phyloP scores from a whole-genome alignment of 2,797 vertebrate genomes.

The Cichlasoma orientale region DNA sequence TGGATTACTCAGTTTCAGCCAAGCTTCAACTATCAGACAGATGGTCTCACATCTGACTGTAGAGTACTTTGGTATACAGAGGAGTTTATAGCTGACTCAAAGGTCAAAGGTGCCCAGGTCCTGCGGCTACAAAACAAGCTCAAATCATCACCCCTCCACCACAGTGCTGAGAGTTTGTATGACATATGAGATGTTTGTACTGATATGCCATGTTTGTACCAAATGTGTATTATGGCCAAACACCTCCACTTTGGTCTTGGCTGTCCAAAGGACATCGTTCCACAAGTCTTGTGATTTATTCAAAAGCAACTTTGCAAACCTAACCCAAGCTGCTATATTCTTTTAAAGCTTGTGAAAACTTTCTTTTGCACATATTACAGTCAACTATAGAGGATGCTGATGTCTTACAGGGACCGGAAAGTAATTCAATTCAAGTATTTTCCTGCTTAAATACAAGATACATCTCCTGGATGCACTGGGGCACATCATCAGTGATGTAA shows the following conservation, averaged over 20 bases:
- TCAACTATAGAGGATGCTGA: no score
- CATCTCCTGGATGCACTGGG: neutral
- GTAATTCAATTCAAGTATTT: no score
- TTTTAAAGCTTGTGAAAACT: no score
- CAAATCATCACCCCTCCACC: neutral
- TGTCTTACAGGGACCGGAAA: no score
- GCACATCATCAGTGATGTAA: neutral
- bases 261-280: no score
- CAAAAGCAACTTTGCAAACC: neutral
- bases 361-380: no score
- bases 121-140: neutral
- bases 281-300: neutral
- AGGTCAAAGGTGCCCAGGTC: neutral
- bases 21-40: neutral
- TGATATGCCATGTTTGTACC: neutral
- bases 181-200: neutral
- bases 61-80: neutral
- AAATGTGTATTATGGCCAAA: neutral
- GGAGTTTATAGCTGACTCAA: no score
- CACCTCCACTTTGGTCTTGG: neutral
- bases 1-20: neutral
- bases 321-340: neutral
- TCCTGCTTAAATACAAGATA: neutral
- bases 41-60: neutral
- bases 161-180: neutral